Conservation (phyloP, 1,140 invertebrate genomes). For the Brachionus rotundiformis region DNA sequence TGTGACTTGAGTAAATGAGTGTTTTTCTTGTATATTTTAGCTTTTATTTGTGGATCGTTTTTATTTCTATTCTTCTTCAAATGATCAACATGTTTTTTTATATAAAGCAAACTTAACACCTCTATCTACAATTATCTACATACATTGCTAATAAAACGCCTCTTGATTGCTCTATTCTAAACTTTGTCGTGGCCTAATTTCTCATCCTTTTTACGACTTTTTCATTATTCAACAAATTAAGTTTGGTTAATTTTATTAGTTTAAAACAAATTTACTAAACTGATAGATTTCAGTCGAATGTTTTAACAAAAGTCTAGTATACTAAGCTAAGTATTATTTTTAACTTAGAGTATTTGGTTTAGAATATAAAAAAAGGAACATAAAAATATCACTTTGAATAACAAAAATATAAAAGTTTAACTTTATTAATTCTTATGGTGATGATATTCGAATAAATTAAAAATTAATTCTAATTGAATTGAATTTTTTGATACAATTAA, state of each 20-base stretch:
- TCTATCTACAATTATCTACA: slow-evolving; percentile 2
- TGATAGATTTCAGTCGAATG: neutral
- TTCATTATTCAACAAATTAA: slow-evolving; percentile 1
- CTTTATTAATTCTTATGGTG: too few species aligned
- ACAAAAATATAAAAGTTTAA: too few species aligned
- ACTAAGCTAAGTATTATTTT: neutral
- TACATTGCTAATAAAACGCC: slow-evolving; percentile 7
- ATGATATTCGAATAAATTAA: too few species aligned
- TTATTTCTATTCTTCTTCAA: slow-evolving; percentile 1
- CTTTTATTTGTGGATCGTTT: neutral
- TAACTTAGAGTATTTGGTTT: too few species aligned
- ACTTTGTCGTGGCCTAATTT: slow-evolving; percentile 12
- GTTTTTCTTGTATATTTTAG: neutral
- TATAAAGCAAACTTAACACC: neutral
- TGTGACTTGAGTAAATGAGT: slow-evolving; percentile 7
- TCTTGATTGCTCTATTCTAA: neutral
- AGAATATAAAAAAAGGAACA: too few species aligned
- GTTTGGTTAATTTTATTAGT: slow-evolving; percentile 12
- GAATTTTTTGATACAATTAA: too few species aligned
- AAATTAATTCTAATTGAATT: too few species aligned
- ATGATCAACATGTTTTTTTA: slow-evolving; percentile 20
- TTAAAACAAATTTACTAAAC: neutral
- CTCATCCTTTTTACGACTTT: slow-evolving; percentile 1
- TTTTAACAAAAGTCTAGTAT: neutral
- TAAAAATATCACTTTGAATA: too few species aligned